Base-by-base conservation (phyloP, 2,797 vertebrate genomes). In the Cryptoprocta ferox region DNA sequence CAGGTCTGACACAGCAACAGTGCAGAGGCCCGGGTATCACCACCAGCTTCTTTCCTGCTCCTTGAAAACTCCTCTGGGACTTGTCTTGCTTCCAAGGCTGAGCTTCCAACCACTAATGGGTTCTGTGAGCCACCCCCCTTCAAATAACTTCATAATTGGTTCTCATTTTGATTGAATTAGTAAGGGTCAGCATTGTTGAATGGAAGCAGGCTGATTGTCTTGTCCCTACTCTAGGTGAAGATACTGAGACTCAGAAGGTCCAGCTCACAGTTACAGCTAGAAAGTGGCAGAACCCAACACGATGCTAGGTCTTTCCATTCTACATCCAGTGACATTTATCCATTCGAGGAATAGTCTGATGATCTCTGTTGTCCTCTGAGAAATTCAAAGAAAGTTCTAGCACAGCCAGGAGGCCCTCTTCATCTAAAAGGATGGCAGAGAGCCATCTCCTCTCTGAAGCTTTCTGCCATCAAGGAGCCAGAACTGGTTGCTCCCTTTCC, bases 11-110 rank as follows among this genome's bases (percentile, higher is more conserved):
- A 2, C 7, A 8, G 30, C 15, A 5, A 10, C 10, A 37, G 11
- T 6, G 9, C 12, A 4, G 26, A 70, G 35, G 3, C 32, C 53
- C 28, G 1, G 0, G 4, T 1, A 24, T 6, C 19, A 4, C 0
- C 2, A 14, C 13, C 19, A 9, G 1, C 30, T 89, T 39, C 68
- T 35, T 32, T 42, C 48, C 42, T 78, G 13, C 24, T 71, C 19
- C 53, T 66, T n/a, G 24, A 65, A 89, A 70, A 45, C 11, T 2
- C 35, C 42, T 32, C 80, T 16, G 19, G 24, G 3, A 18, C 16
- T 37, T 53, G 1, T 26, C 19, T 89, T 32, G 39, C 53, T 91
- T 66, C 3, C 2, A 59, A 73, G 7, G 6, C 26, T n/a, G 45
- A 35, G 30, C 5, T 18, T 83, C 30, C 2, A 71, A 66, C 19